phyloP scores from a whole-genome alignment of 2,888 invertebrate genomes.

The Trichopoda pennipes region DNA sequence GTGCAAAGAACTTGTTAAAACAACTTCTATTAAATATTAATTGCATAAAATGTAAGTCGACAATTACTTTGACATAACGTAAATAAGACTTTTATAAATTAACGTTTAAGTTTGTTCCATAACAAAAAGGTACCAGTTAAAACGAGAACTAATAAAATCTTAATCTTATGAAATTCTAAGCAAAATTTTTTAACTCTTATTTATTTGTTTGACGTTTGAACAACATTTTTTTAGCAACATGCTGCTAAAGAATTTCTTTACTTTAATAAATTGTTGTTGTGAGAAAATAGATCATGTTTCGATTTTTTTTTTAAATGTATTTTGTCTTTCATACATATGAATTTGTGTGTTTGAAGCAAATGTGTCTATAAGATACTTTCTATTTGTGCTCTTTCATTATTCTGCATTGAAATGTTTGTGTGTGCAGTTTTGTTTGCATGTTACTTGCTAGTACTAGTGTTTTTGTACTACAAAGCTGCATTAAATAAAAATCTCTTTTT shows the following conservation, averaged over 20 bases:
- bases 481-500: slow-evolving; percentile 8
- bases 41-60: too few relatives aligned
- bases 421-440: background rate
- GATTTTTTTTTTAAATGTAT: slow-evolving; percentile 9
- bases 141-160: background rate
- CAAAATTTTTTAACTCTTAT: background rate
- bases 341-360: slow-evolving; percentile 16
- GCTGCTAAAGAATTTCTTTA: slow-evolving; percentile 34
- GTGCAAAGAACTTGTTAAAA: too few relatives aligned
- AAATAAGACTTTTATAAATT: too few relatives aligned
- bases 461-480: slow-evolving; percentile 61
- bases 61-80: too few relatives aligned
- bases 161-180: background rate
- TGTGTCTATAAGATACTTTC: slow-evolving; percentile 59
- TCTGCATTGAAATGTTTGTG: background rate
- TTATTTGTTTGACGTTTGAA: background rate
- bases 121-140: too few relatives aligned
- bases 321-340: slow-evolving; percentile 8
- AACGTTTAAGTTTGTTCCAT: too few relatives aligned
- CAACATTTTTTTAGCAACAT: slow-evolving; percentile 41
- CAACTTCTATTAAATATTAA: too few relatives aligned
- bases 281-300: slow-evolving; percentile 44
- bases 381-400: slow-evolving; percentile 41
- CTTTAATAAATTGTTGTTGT: background rate
- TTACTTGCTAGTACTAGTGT: background rate